Evolutionary conservation across 2,797 vertebrate species (phyloP), one percentile per base, ranked within the genome.

Genomic region (Carapus acus): DNA sequence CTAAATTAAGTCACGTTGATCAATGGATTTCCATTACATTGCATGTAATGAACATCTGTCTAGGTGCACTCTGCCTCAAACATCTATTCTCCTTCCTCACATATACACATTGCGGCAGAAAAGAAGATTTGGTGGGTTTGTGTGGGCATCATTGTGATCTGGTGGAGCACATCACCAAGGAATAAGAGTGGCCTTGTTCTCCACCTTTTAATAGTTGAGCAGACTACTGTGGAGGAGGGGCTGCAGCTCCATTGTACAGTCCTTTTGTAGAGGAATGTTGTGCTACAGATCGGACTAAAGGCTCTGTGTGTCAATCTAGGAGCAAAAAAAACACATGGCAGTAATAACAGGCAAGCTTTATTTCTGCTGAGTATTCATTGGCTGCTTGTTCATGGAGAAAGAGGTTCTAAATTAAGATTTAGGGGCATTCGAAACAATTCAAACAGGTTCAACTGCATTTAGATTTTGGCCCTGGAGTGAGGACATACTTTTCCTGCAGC

Each of bases 101-200:
- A 21, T 54, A 20, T 31, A 22, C 17, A 55, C 36, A 65, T 14
- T 3, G 5, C 51, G 37, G 7, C 37, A 33, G 47, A 36, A 42
- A 61, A 16, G 38, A 64, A 63, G 43, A 62, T 37, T 39, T 54
- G 17, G 27, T 48, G 16, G 42, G 46, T 59, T 36, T 60, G 49
- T 40, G 58, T 62, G 64, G 36, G 50, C 37, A 29, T 36, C 6
- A 34, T 49, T 58, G 41, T 58, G 22, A 43, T 55, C 49, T 50
- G 24, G 51, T 23, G 31, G 61, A 41, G 46, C 52, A 65, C 33
- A 74, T 78, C 54, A 69, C 37, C 0, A 74, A 79, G 60, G 74
- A 73, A 83, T 79, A 80, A 79, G 55, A 74, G 79, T 70, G 52
- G 27, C 78, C 79, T 81, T 82, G 80, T 82, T 77, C 64, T 53